Conservation (phyloP, 2,113 vertebrate genomes). For the Malurus alboscapulatus region DNA sequence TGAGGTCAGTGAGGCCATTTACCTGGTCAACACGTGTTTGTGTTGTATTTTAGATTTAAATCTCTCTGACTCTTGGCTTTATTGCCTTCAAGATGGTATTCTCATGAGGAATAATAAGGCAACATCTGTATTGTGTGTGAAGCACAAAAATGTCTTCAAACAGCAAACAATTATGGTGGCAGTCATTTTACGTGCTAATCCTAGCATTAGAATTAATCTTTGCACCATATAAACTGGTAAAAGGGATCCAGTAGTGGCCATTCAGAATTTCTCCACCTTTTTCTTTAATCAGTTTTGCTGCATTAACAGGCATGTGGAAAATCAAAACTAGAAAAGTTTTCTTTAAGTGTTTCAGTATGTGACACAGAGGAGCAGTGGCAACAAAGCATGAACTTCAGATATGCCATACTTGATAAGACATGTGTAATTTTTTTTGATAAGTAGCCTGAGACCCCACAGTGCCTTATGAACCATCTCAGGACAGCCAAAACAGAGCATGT, state of each 20-base stretch:
- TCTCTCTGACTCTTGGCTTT: neutral
- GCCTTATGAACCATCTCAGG: neutral
- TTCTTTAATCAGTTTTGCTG: neutral
- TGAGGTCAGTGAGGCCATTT: neutral
- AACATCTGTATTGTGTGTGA: fast-evolving
- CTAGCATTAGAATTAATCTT: neutral
- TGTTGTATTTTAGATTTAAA: neutral
- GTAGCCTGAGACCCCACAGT: fast-evolving
- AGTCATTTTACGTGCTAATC: neutral
- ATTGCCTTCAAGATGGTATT: neutral
- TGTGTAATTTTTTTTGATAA: neutral
- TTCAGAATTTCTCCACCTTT: neutral
- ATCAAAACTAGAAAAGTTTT: neutral
- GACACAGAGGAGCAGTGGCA: neutral
- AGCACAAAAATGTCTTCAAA: neutral
- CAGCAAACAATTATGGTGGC: neutral
- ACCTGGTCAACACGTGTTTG: neutral
- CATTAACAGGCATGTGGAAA: neutral
- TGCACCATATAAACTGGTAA: neutral
- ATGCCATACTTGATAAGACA: neutral
- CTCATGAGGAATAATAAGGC: neutral
- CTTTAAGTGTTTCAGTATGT: neutral
- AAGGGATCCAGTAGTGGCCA: neutral
- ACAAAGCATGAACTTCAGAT: neutral
- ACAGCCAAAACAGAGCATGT: neutral